Evolutionary conservation across 1,140 invertebrate genomes (phyloP).

Genomic region (Ceratoteleas bidentatus): DNA sequence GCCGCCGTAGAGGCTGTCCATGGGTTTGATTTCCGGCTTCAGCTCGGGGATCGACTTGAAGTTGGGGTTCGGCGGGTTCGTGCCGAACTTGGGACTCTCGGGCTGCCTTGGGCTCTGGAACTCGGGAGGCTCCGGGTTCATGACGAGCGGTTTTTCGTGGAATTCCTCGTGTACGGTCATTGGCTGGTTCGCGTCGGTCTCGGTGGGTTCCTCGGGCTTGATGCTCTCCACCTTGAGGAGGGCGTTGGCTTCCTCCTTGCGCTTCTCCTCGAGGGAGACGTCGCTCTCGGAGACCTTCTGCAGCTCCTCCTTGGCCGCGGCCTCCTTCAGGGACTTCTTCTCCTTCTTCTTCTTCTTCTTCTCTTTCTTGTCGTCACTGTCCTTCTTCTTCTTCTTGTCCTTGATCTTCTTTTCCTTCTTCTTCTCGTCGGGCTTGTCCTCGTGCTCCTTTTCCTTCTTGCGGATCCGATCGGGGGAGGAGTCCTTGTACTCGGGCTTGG

Average conservation of each 20-base stretch:
- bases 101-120: conserved; percentile 49
- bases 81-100: conserved; percentile 71
- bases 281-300: conserved; percentile 73
- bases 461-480: too few relatives aligned
- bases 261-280: conserved; percentile 62
- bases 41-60: conserved; percentile 77
- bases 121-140: conserved; percentile 78
- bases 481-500: too few relatives aligned
- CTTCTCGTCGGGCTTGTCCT: conserved; percentile 76
- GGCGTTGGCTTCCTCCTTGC: conserved; percentile 44
- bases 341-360: conserved; percentile 80
- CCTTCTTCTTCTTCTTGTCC: conserved; percentile 81
- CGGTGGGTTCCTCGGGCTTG: conserved; percentile 46
- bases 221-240: conserved; percentile 62
- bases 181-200: conserved; percentile 4
- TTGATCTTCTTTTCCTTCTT: conserved; percentile 82
- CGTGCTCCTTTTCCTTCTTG: too few relatives aligned
- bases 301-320: conserved; percentile 75
- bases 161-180: conserved; percentile 67
- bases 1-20: conserved; percentile 76
- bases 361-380: conserved; percentile 79
- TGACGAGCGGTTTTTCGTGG: conserved; percentile 75
- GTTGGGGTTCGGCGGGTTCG: conserved; percentile 78
- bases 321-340: conserved; percentile 74
- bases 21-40: conserved; percentile 72